Percentiles rank a stretch among this genome's conserved stretches.
Conservation (phyloP, 2,113 vertebrate species). For the Salvator merianae region DNA sequence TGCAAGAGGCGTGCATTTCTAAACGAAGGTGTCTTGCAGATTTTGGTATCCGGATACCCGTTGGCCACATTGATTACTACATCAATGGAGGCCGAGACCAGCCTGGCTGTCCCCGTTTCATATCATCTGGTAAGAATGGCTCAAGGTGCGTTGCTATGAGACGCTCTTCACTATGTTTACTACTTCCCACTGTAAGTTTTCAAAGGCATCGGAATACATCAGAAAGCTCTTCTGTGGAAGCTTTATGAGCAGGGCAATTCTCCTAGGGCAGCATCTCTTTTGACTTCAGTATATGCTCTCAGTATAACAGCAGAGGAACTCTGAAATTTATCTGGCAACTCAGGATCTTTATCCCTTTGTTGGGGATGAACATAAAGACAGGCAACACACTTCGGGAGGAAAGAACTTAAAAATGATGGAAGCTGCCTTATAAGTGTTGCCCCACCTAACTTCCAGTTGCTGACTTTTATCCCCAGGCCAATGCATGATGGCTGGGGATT, state of each 20-base stretch:
- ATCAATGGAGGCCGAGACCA: constrained; percentile 95
- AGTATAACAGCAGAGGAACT: neutral
- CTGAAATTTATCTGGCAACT: no score
- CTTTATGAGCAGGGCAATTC: no score
- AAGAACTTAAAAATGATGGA: no score
- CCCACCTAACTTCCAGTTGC: no score
- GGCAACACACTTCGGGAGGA: no score
- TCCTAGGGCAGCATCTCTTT: neutral
- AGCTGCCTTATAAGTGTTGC: no score
- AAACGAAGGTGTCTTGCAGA: constrained; percentile 72
- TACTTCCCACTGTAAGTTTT: neutral
- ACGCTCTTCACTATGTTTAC: neutral
- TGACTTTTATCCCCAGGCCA: no score
- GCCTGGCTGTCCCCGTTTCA: constrained; percentile 80
- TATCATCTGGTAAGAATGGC: constrained; percentile 69
- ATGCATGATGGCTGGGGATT: no score
- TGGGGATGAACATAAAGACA: no score
- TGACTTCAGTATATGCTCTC: neutral
- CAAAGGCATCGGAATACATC: neutral
- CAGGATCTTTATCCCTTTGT: no score
- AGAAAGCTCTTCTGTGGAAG: neutral
- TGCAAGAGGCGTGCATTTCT: neutral
- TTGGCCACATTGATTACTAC: constrained; percentile 94
- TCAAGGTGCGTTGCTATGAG: neutral
- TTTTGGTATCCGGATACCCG: constrained; percentile 94